Evolutionary conservation across 30 jellyfish, hydroid and myxozoan genomes (phyloP).

Genomic region (Chrysaora quinquecirrha): DNA sequence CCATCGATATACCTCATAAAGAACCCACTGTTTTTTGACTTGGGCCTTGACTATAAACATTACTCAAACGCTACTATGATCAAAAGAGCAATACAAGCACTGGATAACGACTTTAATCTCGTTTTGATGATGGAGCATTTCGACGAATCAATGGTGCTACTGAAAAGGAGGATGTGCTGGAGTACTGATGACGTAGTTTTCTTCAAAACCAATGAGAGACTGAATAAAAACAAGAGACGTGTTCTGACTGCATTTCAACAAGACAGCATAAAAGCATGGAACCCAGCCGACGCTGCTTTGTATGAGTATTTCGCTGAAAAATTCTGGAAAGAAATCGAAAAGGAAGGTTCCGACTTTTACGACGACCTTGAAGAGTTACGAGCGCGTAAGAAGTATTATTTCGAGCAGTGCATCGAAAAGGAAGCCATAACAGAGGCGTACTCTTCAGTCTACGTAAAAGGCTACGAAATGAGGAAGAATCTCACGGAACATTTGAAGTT

Average conservation of each 20-base stretch:
- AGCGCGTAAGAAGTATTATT: slow-evolving; percentile 69
- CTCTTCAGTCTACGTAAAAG: slow-evolving; percentile 86
- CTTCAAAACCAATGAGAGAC: slow-evolving; percentile 95
- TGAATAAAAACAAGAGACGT: slow-evolving; percentile 76
- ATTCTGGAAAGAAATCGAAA: slow-evolving; percentile 91
- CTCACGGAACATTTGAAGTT: slow-evolving; percentile 54
- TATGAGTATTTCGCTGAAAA: slow-evolving; percentile 78
- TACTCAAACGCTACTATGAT: slow-evolving; percentile 78
- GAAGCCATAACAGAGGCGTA: slow-evolving; percentile 94
- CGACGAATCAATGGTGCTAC: slow-evolving; percentile 93
- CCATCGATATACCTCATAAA: slow-evolving; percentile 83
- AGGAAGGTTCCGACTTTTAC: slow-evolving; percentile 92
- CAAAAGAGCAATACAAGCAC: slow-evolving; percentile 71
- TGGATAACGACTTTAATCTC: slow-evolving; percentile 84
- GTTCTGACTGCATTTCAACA: slow-evolving; percentile 63
- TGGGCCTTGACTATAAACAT: slow-evolving; percentile 85
- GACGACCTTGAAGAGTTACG: slow-evolving; percentile 81
- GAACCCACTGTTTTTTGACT: slow-evolving; percentile 91
- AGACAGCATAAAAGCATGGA: slow-evolving; percentile 79
- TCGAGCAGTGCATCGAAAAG: slow-evolving; percentile 72
- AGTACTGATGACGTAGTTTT: slow-evolving; percentile 90
- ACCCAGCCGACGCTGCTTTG: slow-evolving; percentile 88
- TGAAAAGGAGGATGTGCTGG: slow-evolving; percentile 98
- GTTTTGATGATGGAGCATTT: slow-evolving; percentile 94
- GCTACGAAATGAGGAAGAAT: slow-evolving; percentile 85